These are phyloP conservation scores for Drosophila pallidifrons DNA, from an alignment of 1,140 invertebrate genomes.

Conservation along the genomic window DNA sequence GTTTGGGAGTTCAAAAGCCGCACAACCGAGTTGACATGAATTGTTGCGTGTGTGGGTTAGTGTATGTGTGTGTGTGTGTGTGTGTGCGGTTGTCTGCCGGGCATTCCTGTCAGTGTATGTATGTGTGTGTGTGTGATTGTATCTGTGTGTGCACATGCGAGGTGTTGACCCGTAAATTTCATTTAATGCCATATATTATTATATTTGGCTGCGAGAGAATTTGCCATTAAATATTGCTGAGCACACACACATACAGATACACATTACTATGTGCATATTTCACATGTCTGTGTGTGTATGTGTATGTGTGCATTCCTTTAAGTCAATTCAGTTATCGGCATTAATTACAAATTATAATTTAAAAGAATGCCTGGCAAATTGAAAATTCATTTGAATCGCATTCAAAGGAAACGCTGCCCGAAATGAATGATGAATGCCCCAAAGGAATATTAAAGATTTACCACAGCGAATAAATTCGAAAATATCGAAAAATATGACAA, in stretches of 20 bases:
- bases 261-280: neutral
- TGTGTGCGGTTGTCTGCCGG: neutral
- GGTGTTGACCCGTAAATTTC: conserved; percentile 69
- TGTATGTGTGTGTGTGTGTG: neutral
- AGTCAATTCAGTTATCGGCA: conserved; percentile 16
- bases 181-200: conserved; percentile 64
- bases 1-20: neutral
- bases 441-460: neutral
- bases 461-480: no score
- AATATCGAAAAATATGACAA: neutral
- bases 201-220: conserved; percentile 37
- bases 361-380: conserved; percentile 21
- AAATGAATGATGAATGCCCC: neutral
- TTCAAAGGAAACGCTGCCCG: neutral
- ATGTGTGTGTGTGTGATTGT: neutral
- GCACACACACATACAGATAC: neutral
- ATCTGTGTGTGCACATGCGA: conserved; percentile 15
- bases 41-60: neutral
- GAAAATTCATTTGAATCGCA: conserved; percentile 1
- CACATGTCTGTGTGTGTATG: neutral
- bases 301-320: conserved; percentile 7
- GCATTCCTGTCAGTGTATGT: neutral
- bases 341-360: conserved; percentile 38
- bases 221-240: conserved; percentile 37
- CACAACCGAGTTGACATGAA: neutral